Percentiles rank a stretch among this genome's conserved stretches.
These are phyloP conservation scores for Forbesichthys papilliferus DNA, from an alignment of 2,113 vertebrate species.

Conservation along the genomic window DNA sequence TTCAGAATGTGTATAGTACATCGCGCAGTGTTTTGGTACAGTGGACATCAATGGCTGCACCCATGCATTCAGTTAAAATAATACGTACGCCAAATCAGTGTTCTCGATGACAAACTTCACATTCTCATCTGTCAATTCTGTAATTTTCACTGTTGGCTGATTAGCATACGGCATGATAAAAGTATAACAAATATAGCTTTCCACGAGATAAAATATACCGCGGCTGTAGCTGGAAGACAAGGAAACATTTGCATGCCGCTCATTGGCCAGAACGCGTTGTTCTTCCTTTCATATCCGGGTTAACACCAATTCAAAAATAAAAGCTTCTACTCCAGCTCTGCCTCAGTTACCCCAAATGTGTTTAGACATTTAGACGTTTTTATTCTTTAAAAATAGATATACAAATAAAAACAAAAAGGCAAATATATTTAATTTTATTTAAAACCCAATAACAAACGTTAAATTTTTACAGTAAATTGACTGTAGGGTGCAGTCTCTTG, in stretches of 20 bases:
- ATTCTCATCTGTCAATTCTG: constrained; percentile 94
- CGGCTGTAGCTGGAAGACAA: neutral
- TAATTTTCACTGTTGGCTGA: constrained; percentile 95
- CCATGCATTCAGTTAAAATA: neutral
- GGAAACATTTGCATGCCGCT: neutral
- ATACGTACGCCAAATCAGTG: constrained; percentile 91
- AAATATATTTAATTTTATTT: too few species aligned
- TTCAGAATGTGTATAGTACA: neutral
- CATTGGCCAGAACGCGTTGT: constrained; percentile 39
- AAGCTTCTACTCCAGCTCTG: neutral
- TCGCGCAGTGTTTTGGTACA: constrained; percentile 1
- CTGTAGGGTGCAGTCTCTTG: too few species aligned
- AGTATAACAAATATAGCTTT: neutral
- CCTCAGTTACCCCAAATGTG: neutral
- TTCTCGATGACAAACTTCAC: constrained; percentile 98
- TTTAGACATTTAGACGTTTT: too few species aligned
- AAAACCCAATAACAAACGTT: too few species aligned
- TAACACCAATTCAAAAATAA: constrained; percentile 23
- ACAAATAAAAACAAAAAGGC: too few species aligned
- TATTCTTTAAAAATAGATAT: too few species aligned
- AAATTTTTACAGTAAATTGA: too few species aligned
- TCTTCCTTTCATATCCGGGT: constrained; percentile 43
- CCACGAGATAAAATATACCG: neutral
- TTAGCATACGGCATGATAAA: constrained; percentile 93
- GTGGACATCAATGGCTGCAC: constrained; percentile 16